Percentiles rank a stretch among this genome's conserved stretches.
phyloP scores from a whole-genome alignment of 2,113 vertebrate genomes.

The Zeus faber region DNA sequence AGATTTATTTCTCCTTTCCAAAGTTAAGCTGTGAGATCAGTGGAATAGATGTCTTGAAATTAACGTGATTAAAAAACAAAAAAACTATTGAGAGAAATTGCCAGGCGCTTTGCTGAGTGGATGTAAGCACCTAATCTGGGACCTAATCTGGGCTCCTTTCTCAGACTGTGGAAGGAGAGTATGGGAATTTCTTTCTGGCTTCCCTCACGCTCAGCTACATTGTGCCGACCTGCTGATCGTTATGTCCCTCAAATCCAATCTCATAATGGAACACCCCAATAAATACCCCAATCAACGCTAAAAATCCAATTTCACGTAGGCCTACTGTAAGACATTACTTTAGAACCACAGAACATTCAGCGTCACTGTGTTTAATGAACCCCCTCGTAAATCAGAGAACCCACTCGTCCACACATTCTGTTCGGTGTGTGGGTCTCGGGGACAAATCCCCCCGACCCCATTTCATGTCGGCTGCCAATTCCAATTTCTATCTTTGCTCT shows the following conservation, averaged over 20 bases:
- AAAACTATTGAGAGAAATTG: conserved; percentile 52
- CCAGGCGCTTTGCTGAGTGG: conserved; percentile 43
- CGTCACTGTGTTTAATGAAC: conserved; percentile 22
- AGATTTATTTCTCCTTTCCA: conserved; percentile 46
- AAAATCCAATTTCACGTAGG: too few relatives aligned
- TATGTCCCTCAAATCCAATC: too few relatives aligned
- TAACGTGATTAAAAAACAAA: conserved; percentile 65
- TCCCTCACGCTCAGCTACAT: conserved; percentile 28
- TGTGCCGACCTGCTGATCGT: conserved; percentile 14
- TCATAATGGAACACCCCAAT: too few relatives aligned
- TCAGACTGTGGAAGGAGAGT: conserved; percentile 27
- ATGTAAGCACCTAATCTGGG: conserved; percentile 53
- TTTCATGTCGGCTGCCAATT: conserved; percentile 70
- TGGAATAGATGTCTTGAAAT: conserved; percentile 66
- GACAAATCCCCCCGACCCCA: conserved; percentile 65
- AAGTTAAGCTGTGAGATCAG: conserved; percentile 64
- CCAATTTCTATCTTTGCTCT: conserved; percentile 69
- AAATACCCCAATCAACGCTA: too few relatives aligned
- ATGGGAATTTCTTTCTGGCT: conserved; percentile 45
- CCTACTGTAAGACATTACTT: too few relatives aligned
- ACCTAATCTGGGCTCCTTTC: conserved; percentile 39
- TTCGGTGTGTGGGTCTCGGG: conserved; percentile 15
- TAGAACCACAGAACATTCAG: too few relatives aligned
- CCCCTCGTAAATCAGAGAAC: conserved; percentile 24
- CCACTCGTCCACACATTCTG: conserved; percentile 19